Conservation (phyloP, 2,113 vertebrate genomes). For the Motacilla alba region DNA sequence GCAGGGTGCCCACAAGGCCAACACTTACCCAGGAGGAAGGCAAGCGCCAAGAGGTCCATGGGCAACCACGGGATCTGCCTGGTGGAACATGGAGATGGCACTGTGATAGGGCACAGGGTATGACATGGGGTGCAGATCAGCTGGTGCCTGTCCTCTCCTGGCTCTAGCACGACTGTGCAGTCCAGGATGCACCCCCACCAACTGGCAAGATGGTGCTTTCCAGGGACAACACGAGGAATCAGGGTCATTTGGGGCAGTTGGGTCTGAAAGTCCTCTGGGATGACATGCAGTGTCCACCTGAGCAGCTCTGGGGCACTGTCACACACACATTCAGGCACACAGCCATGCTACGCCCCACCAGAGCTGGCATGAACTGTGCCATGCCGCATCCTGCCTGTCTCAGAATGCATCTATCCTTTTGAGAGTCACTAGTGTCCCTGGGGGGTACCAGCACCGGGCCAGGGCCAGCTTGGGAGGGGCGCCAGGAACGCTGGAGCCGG, state of each 20-base stretch:
- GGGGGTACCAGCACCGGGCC: neutral
- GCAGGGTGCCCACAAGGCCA: fast-evolving
- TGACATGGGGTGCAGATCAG: fast-evolving
- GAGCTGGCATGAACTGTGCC: neutral
- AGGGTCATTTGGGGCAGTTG: fast-evolving
- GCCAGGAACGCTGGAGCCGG: neutral
- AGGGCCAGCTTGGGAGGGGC: neutral
- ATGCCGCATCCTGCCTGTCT: neutral
- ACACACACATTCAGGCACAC: neutral
- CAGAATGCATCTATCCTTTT: neutral
- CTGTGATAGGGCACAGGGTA: fast-evolving
- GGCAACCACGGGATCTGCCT: neutral
- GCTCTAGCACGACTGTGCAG: fast-evolving
- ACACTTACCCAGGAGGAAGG: slow-evolving; percentile 42
- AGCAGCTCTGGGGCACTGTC: neutral
- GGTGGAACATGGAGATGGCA: neutral
- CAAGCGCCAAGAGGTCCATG: neutral
- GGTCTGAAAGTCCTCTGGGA: fast-evolving
- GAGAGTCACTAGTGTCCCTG: neutral
- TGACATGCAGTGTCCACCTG: neutral
- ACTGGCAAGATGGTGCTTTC: neutral
- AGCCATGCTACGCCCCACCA: neutral
- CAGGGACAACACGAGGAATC: neutral
- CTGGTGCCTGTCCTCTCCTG: neutral
- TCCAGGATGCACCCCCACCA: neutral